Evolutionary conservation across 2,113 vertebrate species (phyloP), one percentile per base, ranked within the genome.

Genomic region (Crotalus helleri): DNA sequence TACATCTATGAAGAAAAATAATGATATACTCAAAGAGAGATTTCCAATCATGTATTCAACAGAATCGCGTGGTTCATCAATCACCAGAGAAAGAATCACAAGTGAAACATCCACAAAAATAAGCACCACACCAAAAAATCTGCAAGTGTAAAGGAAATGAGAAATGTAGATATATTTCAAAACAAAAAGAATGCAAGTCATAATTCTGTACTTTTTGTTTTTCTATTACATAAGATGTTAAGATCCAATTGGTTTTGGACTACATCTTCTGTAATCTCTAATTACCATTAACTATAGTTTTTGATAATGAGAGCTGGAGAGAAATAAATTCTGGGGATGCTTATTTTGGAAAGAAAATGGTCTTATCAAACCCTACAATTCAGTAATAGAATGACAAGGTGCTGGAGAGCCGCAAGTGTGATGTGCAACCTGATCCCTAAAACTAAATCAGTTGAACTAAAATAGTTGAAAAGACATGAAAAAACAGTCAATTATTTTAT

Each of bases 1-100:
- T 91, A 99, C 97, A 92, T 99, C 99, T 0, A 96, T 0, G 2
- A 99, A 97, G 89, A 99, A 99, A 97, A 99, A 99, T 92, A 99
- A 94, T 3, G 98, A 98, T 96, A 99, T 99, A 93, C 92, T 94
- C 93, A 99, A 97, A 74, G 98, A 99, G 96, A 99, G 57, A 0
- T 92, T 92, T 96, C 97, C 98, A 58, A 98, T 93, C 11, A 95
- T 94, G 0, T 97, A 54, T 58, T 97, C 96, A 54, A 97, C 92
- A 6, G 90, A 54, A 1, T 53, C 92, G 88, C 94, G 96, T 88
- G 49, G 94, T 0, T 93, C 58, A 54, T 93, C 58, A 51, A 98
- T 51, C 2, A 97, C 69, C 6, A 99, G 91, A 92, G 98, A 98
- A 93, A 97, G 94, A 92, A 99, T 95, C 91, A 99, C 96, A 5